Base-by-base conservation (phyloP, 2,113 vertebrate species). In the Bubo scandiacus region DNA sequence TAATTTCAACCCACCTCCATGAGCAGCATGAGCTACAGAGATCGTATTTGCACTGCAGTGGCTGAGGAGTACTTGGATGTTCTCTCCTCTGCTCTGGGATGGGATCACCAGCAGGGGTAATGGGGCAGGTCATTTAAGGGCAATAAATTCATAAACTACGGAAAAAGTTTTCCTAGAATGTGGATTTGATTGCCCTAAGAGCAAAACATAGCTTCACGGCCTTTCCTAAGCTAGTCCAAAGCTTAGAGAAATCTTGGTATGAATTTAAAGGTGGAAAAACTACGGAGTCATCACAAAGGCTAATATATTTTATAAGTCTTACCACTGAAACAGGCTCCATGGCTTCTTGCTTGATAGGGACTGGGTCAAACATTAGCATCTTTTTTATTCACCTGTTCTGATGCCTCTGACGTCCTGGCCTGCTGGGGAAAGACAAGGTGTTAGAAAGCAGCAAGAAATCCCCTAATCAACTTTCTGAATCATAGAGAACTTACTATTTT, bases 341-440 rank as follows among this genome's bases (percentile, higher is more conserved):
- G 94, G 96, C 97, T 98, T 99, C 99, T 98, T 99, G 98, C 96
- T 99, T 99, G 96, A 99, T 98, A 97, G 99, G 99, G 65, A 98
- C 98, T 78, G 99, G 99, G 96, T 99, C 99, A 99, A 99, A 99
- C 99, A 99, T 99, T 92, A 99, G 98, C 99, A 99, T 99, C 98
- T 98, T 99, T 49, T 98, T 97, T 92, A 90, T 92, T 91, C 84
- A 45, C 62, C 58, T 87, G 47, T 88, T 95, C 93, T 94, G 94
- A 95, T 94, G 86, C 81, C 74, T 95, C 82, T 93, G 97, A 86
- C 79, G 66, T 82, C 78, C 67, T 30, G 68, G 68, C 81, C 97
- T 98, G 93, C 67, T 94, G 67, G 72, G 75, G 12, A 63, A 88
- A 86, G 23, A 82, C 42, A 85, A 65, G 3, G 11, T 42, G 29